Conservation (phyloP, 2,113 vertebrate species). For the Elachura formosa region DNA sequence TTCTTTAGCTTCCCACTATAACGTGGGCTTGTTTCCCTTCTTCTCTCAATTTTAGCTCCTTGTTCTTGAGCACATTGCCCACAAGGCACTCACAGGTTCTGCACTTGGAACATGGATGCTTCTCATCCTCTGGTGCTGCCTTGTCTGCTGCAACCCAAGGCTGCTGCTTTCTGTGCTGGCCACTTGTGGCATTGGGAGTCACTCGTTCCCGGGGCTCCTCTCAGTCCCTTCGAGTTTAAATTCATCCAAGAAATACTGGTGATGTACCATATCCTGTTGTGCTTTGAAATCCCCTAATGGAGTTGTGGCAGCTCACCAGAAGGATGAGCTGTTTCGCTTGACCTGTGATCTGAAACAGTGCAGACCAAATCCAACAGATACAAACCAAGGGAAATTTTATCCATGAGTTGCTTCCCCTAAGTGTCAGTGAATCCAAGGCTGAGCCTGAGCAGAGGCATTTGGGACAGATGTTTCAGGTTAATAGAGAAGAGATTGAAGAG, state of each 20-base stretch:
- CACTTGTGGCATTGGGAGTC: not conserved
- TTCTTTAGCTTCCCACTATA: constrained; percentile 5
- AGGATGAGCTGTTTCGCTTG: constrained; percentile 16
- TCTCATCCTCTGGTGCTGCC: not conserved
- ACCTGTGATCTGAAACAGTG: not conserved
- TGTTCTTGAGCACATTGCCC: not conserved
- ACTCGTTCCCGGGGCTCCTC: not conserved
- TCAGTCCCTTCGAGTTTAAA: not conserved
- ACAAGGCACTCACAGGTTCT: not conserved
- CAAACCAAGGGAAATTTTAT: not conserved
- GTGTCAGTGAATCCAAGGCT: not conserved
- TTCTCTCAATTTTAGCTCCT: not conserved
- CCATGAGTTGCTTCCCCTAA: not conserved
- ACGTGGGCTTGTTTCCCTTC: not conserved
- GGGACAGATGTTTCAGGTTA: not conserved
- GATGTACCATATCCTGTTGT: constrained; percentile 31
- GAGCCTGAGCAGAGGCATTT: not conserved
- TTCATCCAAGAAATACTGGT: not conserved
- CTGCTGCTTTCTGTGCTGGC: not conserved
- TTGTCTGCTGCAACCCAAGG: not conserved
- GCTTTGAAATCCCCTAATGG: not conserved
- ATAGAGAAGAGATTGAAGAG: not conserved
- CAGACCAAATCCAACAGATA: not conserved
- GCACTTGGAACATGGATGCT: fast-evolving
- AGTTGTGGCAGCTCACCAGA: constrained; percentile 8